These are phyloP conservation scores for Spheniscus mendiculus DNA, from an alignment of 2,113 vertebrate species.

Conservation along the genomic window DNA sequence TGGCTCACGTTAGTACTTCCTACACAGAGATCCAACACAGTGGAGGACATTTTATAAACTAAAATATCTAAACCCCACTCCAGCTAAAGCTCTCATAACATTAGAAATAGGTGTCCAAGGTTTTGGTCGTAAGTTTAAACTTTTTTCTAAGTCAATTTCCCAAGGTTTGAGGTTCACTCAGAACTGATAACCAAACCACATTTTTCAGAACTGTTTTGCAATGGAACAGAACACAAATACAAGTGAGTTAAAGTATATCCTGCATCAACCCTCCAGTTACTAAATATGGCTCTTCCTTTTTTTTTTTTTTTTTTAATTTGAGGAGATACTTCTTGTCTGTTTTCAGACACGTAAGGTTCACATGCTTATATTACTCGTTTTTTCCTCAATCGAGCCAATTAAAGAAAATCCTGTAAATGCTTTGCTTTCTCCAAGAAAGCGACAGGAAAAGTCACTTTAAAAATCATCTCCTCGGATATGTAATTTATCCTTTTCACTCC, in stretches of 20 bases:
- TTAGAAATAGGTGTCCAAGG: not conserved
- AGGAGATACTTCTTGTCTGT: not conserved
- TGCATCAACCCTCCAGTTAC: not conserved
- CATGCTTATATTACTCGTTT: not conserved
- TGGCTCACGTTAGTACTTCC: not conserved
- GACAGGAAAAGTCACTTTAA: not conserved
- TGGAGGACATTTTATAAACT: not conserved
- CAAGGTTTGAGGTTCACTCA: no score
- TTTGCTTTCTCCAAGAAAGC: not conserved
- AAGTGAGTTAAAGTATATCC: not conserved
- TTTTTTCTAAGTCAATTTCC: no score
- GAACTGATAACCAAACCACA: no score
- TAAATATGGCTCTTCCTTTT: not conserved
- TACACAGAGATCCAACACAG: not conserved
- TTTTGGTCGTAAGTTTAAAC: no score
- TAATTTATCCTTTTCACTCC: not conserved
- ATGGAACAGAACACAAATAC: no score
- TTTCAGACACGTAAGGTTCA: not conserved
- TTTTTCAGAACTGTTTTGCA: no score
- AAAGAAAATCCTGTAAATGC: not conserved
- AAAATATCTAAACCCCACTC: not conserved
- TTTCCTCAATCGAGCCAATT: not conserved
- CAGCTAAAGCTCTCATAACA: not conserved
- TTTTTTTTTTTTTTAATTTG: not conserved
- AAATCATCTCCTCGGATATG: not conserved